Evolutionary conservation across 2,113 vertebrate species (phyloP).

Genomic region (Callionymus lyra): DNA sequence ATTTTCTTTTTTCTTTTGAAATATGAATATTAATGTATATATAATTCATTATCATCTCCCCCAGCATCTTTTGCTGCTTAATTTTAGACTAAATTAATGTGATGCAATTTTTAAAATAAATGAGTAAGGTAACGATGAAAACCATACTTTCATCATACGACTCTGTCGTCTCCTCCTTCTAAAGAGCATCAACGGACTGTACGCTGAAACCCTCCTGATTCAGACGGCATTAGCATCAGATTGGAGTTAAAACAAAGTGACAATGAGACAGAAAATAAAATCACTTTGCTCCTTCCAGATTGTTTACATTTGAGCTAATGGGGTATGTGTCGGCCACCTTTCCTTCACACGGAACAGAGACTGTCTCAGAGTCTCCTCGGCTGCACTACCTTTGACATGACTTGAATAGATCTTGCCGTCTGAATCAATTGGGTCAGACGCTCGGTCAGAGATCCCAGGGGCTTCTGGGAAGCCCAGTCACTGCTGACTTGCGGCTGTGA

Average conservation of each 20-base stretch:
- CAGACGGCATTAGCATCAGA: conserved; percentile 1
- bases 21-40: no score
- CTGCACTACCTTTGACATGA: conserved; percentile 14
- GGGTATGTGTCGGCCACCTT: conserved; percentile 8
- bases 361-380: no score
- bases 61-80: no score
- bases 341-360: conserved; percentile 9
- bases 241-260: no score
- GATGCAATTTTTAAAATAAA: no score
- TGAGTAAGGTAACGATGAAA: no score
- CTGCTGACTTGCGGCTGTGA: conserved; percentile 59
- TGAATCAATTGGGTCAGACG: conserved; percentile 43
- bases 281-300: neutral
- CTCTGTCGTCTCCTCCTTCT: conserved; percentile 26
- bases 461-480: conserved; percentile 62
- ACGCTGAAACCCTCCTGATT: conserved; percentile 31
- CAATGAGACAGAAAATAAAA: neutral
- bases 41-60: no score
- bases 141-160: neutral
- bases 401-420: conserved; percentile 11
- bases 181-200: conserved; percentile 52
- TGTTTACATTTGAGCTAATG: neutral
- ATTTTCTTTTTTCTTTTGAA: no score
- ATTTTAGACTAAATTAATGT: no score
- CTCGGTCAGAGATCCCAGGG: conserved; percentile 54